Conservation (phyloP, 2,888 invertebrate species). For the Stenurella melanura region DNA sequence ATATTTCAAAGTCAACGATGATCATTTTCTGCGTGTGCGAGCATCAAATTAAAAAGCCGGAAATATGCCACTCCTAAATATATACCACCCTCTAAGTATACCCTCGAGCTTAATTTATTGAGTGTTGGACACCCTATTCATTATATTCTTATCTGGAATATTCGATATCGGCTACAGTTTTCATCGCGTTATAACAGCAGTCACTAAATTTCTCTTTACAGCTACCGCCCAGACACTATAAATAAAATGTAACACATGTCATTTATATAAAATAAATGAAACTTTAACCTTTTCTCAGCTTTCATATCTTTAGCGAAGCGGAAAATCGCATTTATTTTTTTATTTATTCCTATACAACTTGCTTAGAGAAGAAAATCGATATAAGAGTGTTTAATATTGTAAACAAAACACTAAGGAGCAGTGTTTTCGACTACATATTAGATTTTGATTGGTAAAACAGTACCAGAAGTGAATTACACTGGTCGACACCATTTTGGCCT, state of each 20-base stretch:
- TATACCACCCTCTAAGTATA: conserved; percentile 2
- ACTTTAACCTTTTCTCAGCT: background rate
- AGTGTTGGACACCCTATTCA: conserved; percentile 23
- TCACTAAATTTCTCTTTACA: conserved; percentile 6
- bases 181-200: background rate
- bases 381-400: too few species aligned
- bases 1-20: background rate
- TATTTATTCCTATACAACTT: too few species aligned
- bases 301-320: background rate
- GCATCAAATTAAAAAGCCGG: background rate
- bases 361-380: too few species aligned
- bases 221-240: background rate
- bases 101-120: conserved; percentile 19
- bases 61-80: conserved; percentile 10
- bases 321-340: too few species aligned
- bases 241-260: background rate
- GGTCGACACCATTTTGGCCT: too few species aligned
- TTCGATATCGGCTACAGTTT: conserved; percentile 12
- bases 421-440: too few species aligned
- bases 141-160: conserved; percentile 25
- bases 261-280: background rate
- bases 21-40: background rate
- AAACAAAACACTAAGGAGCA: too few species aligned
- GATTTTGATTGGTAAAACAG: too few species aligned
- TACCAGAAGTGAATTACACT: too few species aligned